Evolutionary conservation across 2,113 vertebrate genomes (phyloP).

Genomic region (Macquaria ambigua): DNA sequence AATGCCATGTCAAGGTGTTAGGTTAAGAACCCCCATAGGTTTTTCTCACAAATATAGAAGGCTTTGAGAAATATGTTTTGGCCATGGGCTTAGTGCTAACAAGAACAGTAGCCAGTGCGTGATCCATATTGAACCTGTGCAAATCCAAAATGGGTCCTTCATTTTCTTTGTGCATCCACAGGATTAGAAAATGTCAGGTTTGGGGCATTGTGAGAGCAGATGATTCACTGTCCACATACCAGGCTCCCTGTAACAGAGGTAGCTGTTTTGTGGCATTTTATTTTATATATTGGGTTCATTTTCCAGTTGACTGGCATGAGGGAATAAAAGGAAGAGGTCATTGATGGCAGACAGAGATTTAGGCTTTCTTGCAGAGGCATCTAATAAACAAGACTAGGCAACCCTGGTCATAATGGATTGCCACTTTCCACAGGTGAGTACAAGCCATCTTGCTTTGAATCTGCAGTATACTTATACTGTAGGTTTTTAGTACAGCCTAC

Average conservation of each 20-base stretch:
- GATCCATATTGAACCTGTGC: conserved; percentile 41
- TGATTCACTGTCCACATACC: conserved; percentile 19
- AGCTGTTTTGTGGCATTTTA: neutral
- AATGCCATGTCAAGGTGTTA: conserved; percentile 49
- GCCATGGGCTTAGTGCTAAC: conserved; percentile 36
- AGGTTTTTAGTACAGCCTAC: neutral
- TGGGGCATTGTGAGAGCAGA: neutral
- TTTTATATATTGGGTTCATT: conserved; percentile 4
- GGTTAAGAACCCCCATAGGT: conserved; percentile 15
- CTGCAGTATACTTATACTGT: neutral
- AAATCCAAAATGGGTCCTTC: conserved; percentile 39
- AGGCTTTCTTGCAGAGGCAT: neutral
- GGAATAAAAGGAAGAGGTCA: neutral
- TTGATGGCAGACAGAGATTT: neutral
- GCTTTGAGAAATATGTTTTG: conserved; percentile 46
- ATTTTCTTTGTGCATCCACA: conserved; percentile 33
- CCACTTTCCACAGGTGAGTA: neutral
- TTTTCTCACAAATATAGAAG: conserved; percentile 32
- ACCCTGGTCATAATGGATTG: neutral
- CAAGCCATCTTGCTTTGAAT: neutral
- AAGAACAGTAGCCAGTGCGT: conserved; percentile 31
- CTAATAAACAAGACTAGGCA: neutral
- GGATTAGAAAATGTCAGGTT: conserved; percentile 38
- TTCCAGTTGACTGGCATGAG: neutral
- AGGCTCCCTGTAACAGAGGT: neutral